Percentiles rank a stretch among this genome's conserved stretches.
These are phyloP conservation scores for Hyles vespertilio DNA, from an alignment of 1,140 invertebrate genomes.

Conservation along the genomic window DNA sequence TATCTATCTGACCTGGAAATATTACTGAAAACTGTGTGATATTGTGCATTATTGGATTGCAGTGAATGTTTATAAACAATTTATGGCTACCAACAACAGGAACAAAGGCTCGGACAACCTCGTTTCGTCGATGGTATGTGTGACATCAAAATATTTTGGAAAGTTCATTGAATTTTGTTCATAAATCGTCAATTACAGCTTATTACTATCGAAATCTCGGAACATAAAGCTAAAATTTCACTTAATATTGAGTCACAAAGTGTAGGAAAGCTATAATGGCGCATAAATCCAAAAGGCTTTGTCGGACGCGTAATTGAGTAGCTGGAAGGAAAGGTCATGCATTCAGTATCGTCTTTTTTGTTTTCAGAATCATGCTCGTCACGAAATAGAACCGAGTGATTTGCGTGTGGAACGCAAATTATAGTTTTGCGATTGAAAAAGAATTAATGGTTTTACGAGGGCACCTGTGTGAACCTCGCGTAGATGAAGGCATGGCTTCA, in stretches of 20 bases:
- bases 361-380: conserved; percentile 50
- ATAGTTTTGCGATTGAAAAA: conserved; percentile 15
- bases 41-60: conserved; percentile 42
- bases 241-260: not conserved
- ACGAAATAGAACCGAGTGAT: conserved; percentile 19
- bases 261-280: conserved; percentile 11
- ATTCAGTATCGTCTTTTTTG: conserved; percentile 57
- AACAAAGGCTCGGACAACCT: conserved; percentile 57
- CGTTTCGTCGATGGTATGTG: conserved; percentile 67
- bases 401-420: conserved; percentile 12
- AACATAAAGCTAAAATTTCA: conserved; percentile 6
- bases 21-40: conserved; percentile 50
- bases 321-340: conserved; percentile 71
- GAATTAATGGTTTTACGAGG: conserved; percentile 53
- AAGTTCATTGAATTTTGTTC: conserved; percentile 54
- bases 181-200: conserved; percentile 19
- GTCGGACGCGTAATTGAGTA: conserved; percentile 74
- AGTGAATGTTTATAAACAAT: conserved; percentile 42
- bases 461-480: conserved; percentile 39
- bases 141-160: conserved; percentile 77
- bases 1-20: conserved; percentile 40
- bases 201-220: conserved; percentile 18
- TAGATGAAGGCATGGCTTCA: conserved; percentile 76
- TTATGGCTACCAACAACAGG: conserved; percentile 49
- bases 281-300: conserved; percentile 49